phyloP scores from a whole-genome alignment of 2,113 vertebrate species.

The Regulus satrapa region DNA sequence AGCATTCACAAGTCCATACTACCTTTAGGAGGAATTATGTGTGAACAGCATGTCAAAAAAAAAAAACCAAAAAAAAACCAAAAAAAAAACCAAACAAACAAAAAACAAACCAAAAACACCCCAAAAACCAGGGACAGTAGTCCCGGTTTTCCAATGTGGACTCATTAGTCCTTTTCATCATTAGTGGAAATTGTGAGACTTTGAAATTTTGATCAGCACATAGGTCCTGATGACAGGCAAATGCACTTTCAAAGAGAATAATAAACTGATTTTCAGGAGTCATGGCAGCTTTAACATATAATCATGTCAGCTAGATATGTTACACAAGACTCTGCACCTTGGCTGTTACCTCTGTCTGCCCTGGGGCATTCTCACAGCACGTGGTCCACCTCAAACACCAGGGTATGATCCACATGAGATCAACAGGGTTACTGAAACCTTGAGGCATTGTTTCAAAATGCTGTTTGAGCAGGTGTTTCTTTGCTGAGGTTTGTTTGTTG shows the following conservation, averaged over 20 bases:
- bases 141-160: background rate
- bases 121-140: background rate
- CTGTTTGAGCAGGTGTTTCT: background rate
- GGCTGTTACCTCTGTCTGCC: background rate
- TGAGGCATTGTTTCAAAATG: background rate
- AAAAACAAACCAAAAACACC: too few relatives aligned
- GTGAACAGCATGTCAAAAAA: background rate
- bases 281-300: background rate
- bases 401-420: background rate
- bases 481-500: background rate
- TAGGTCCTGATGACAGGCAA: background rate
- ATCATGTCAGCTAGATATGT: background rate
- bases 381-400: background rate
- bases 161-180: background rate
- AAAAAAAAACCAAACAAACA: too few relatives aligned
- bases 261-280: constrained; percentile 4
- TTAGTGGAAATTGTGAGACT: background rate
- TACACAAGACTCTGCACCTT: background rate
- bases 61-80: too few relatives aligned
- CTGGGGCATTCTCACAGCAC: background rate
- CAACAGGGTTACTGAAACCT: background rate
- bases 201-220: background rate
- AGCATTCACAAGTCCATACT: background rate
- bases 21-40: background rate
- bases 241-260: constrained; percentile 1